A percentile compares a stretch with the other conserved stretches of the same genome.
Conservation (phyloP, 37 sponge, comb jelly and placozoan species). For the Ephydatia muelleri region DNA sequence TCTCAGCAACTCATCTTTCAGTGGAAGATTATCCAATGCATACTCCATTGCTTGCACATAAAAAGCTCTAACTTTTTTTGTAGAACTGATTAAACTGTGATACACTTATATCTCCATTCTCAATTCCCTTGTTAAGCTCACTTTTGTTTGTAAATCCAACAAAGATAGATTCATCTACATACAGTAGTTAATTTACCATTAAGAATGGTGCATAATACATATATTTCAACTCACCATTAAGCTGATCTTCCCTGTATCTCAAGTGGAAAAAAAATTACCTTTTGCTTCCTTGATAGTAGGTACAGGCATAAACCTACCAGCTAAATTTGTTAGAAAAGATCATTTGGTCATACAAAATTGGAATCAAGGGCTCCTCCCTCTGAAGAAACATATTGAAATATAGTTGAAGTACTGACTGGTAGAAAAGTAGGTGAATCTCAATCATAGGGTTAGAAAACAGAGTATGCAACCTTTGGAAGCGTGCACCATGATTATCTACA, state of each 20-base stretch:
- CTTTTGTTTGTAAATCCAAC: conserved; percentile 12
- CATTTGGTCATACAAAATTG: conserved; percentile 24
- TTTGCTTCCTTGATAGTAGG: conserved; percentile 30
- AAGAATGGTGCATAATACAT: no score
- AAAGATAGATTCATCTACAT: conserved; percentile 23
- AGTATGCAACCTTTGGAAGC: conserved; percentile 19
- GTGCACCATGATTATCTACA: conserved; percentile 6
- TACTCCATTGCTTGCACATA: conserved; percentile 11
- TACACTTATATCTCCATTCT: background rate
- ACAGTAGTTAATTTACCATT: background rate
- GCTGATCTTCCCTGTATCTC: conserved; percentile 14
- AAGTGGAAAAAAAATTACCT: background rate
- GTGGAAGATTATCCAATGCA: no score
- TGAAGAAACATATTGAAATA: conserved; percentile 41
- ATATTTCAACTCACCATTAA: conserved; percentile 18
- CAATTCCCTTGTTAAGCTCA: background rate
- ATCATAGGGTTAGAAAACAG: conserved; percentile 31
- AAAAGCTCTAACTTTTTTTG: conserved; percentile 11
- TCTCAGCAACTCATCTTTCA: no score
- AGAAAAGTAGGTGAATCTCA: conserved; percentile 38
- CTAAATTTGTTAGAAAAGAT: conserved; percentile 34
- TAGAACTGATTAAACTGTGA: no score
- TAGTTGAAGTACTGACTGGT: conserved; percentile 24
- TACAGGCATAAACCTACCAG: conserved; percentile 34
- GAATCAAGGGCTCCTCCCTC: conserved; percentile 37